These are phyloP conservation scores for Patagioenas fasciata DNA, from an alignment of 2,113 vertebrate genomes.

Conservation along the genomic window DNA sequence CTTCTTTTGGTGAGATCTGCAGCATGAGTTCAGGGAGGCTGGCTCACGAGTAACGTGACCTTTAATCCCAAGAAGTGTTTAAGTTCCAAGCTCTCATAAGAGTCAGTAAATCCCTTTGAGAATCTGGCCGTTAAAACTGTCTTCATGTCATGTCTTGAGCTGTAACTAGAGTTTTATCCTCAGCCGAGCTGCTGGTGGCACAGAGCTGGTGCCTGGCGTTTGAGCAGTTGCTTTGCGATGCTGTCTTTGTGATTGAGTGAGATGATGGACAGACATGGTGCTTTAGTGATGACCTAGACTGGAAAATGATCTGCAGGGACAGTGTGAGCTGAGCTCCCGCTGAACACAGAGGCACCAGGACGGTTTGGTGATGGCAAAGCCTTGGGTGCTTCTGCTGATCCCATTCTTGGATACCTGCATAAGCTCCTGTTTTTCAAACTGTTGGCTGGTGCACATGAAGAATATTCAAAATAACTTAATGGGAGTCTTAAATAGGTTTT, in stretches of 20 bases:
- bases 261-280: rapidly evolving
- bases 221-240: neutral
- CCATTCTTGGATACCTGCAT: rapidly evolving
- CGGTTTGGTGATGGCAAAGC: neutral
- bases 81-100: neutral
- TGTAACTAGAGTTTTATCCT: neutral
- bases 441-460: rapidly evolving
- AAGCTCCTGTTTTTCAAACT: neutral
- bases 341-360: neutral
- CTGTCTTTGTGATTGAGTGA: neutral
- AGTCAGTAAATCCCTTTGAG: neutral
- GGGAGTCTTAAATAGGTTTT: neutral
- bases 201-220: neutral
- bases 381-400: neutral
- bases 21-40: neutral
- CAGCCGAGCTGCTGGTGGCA: neutral
- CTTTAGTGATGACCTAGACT: neutral
- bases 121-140: neutral
- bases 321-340: neutral
- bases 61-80: neutral
- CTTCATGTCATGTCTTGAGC: rapidly evolving
- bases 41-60: rapidly evolving
- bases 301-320: neutral
- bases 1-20: neutral
- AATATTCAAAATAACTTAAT: neutral